Base-by-base conservation (phyloP, 2,797 vertebrate species). In the Channa striata region DNA sequence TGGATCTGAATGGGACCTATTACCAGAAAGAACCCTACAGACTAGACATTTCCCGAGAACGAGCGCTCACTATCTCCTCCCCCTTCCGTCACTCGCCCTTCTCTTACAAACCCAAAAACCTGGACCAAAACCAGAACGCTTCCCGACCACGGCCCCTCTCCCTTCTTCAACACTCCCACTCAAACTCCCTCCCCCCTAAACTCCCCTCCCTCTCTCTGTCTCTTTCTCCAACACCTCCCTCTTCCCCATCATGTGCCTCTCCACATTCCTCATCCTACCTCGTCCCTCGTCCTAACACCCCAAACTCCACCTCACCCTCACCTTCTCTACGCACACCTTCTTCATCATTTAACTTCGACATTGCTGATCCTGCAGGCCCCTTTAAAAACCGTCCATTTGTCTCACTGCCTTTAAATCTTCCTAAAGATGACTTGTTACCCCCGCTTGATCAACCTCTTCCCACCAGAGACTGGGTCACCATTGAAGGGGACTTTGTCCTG, bases 401-500 rank as follows among this genome's bases (percentile, higher is more conserved):
- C 43, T 61, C 77, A 25, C 78, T 84, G 77, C 83, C 92, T 82
- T 82, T 77, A 33, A 83, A 87, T 77, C 74, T 80, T 36, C 93
- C 87, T 10, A 84, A 58, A 52, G 94, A 98, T 52, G 86, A 96
- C 77, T 90, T 97, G 63, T 85, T 98, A 67, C 95, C 95, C 11
- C 94, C 96, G 0, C 82, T 97, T 5, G 94, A 94, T 56, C 92
- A 95, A 64, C 96, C 96, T 0, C 74, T 97, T n/a, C 97, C 97
- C 23, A 92, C 93, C 23, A 91, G 93, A 52, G 94, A 94, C 61
- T 98, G 96, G 96, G 93, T 97, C 69, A 96, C 95, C 0, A 81
- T 97, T 21, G 96, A 98, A 77, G 96, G 93, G 0, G 95, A 98
- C 77, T 98, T 97, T 77, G 96, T 98, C 37, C 87, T 97, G 30